Percentiles rank a stretch among this genome's conserved stretches.
Conservation (phyloP, 1,140 invertebrate genomes). For the Lasaia peninsularis region DNA sequence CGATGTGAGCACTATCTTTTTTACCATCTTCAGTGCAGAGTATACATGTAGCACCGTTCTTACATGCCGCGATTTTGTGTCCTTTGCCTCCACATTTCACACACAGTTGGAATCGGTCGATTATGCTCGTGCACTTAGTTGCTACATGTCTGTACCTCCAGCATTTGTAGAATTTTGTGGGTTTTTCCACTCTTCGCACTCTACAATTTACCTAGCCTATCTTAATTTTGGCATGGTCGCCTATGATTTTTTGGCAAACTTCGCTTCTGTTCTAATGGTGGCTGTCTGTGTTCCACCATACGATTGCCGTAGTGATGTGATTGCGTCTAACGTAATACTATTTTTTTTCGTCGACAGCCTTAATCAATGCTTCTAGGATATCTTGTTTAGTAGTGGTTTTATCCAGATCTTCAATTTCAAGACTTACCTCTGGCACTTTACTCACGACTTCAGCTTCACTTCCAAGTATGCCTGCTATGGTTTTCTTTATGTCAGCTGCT, state of each 20-base stretch:
- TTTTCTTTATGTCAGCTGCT: background rate
- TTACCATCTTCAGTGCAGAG: conserved; percentile 13
- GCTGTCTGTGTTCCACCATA: background rate
- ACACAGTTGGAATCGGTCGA: conserved; percentile 4
- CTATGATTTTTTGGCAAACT: background rate
- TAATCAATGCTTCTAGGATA: background rate
- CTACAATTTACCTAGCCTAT: conserved; percentile 16
- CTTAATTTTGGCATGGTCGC: conserved; percentile 1
- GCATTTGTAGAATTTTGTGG: conserved; percentile 14
- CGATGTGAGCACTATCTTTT: conserved; percentile 10
- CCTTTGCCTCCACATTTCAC: conserved; percentile 10
- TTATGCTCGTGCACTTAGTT: background rate
- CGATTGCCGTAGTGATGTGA: conserved; percentile 4
- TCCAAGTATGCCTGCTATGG: background rate
- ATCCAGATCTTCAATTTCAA: conserved; percentile 2
- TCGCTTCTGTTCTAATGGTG: too few species aligned
- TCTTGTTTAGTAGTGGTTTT: conserved; percentile 8
- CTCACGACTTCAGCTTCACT: background rate
- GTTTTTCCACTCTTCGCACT: background rate
- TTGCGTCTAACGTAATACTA: background rate
- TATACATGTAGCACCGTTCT: conserved; percentile 1
- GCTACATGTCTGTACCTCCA: conserved; percentile 16
- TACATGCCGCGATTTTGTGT: conserved; percentile 10
- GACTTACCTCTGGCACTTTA: background rate
- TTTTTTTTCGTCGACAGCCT: background rate